phyloP scores from a whole-genome alignment of 2,888 invertebrate species.

The Argynnis bischoffii region DNA sequence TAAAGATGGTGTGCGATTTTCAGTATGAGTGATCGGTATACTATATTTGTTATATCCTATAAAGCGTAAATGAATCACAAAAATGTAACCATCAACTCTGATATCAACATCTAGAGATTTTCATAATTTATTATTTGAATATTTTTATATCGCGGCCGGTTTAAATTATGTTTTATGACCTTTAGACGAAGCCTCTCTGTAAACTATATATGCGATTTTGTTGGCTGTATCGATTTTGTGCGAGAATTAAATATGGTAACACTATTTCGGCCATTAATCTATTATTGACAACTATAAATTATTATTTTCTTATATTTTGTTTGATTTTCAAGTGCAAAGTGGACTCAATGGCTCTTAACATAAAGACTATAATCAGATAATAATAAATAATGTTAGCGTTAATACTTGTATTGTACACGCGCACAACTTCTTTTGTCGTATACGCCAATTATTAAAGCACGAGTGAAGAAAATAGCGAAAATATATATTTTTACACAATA shows the following conservation, averaged over 20 bases:
- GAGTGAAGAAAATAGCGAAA: slow-evolving; percentile 9
- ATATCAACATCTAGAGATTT: too few species aligned
- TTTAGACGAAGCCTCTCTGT: slow-evolving; percentile 25
- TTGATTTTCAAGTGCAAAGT: background rate
- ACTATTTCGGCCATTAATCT: background rate
- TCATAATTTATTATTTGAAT: background rate
- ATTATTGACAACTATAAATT: background rate
- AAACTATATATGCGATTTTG: slow-evolving; percentile 9
- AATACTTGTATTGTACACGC: slow-evolving; percentile 4
- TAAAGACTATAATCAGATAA: background rate
- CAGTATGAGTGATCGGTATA: too few species aligned
- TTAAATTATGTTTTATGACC: slow-evolving; percentile 8
- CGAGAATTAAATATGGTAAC: too few species aligned
- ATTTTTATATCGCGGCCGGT: background rate
- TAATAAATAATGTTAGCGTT: background rate
- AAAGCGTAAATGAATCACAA: too few species aligned
- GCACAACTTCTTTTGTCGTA: slow-evolving; percentile 8
- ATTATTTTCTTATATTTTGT: background rate
- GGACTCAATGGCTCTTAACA: background rate
- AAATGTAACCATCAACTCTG: too few species aligned
- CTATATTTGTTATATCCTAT: too few species aligned
- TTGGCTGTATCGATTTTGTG: slow-evolving; percentile 7
- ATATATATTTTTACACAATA: slow-evolving; percentile 26
- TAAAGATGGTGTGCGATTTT: too few species aligned
- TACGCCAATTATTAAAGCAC: slow-evolving; percentile 13